phyloP scores from a whole-genome alignment of 2,797 vertebrate species.

The Caiman crocodilus region DNA sequence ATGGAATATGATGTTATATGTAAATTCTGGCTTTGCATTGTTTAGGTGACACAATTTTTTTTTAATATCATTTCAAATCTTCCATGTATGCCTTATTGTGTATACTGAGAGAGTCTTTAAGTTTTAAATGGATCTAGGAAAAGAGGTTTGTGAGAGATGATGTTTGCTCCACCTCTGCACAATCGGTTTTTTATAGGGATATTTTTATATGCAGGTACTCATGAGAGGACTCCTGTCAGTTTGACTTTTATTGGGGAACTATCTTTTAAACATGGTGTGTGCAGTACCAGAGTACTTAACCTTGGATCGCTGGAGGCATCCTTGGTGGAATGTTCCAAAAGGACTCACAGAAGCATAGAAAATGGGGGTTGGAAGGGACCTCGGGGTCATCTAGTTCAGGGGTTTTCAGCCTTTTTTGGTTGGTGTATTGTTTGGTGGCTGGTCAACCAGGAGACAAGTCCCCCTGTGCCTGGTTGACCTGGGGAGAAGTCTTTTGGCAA shows the following conservation, averaged over 20 bases:
- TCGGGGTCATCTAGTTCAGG: no score
- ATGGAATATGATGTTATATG: background rate
- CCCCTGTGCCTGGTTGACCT: no score
- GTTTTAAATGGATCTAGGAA: background rate
- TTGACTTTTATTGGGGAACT: background rate
- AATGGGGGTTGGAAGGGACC: no score
- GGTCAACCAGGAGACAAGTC: no score
- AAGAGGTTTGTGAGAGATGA: accelerated
- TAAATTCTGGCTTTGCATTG: background rate
- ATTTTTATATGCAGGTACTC: background rate
- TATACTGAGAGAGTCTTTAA: background rate
- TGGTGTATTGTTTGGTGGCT: no score
- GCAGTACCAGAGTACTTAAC: background rate
- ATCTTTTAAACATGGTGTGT: background rate
- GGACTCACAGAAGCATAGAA: background rate
- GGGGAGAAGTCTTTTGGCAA: no score
- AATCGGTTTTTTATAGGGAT: background rate
- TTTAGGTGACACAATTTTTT: background rate
- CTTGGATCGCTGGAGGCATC: conserved; percentile 14
- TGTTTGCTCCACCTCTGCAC: no score
- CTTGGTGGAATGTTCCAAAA: background rate
- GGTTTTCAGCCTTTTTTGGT: no score
- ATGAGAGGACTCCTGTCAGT: background rate
- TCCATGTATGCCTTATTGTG: accelerated
- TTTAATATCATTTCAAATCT: background rate